Evolutionary conservation across 2,888 invertebrate genomes (phyloP), one percentile per base, ranked within the genome.

Genomic region (Theodoxus fluviatilis): DNA sequence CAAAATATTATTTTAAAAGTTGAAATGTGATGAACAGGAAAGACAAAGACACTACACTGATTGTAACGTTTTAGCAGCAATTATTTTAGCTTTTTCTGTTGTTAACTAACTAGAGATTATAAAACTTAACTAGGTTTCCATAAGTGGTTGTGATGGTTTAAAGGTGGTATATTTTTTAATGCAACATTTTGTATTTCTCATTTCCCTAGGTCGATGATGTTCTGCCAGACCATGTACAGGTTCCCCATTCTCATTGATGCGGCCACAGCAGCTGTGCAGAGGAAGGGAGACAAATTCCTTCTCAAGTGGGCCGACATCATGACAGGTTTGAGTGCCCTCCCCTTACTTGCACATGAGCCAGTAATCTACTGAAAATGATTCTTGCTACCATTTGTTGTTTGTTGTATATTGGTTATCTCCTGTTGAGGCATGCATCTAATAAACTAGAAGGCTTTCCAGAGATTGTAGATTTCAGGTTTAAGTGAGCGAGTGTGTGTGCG

Each of bases 241-340:
- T 82, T 80, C 73, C 83, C 83, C 0, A 81, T 83, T 35, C 74
- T 83, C 40, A 71, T 83, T 25, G 83, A 83, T 75, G 83, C 83
- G 6, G 79, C 82, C 22, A 81, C 83, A n/a, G 80, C 80, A 15
- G 83, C 82, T 22, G 77, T 83, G 3, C 75, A 76, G 47, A 77
- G 81, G 22, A 81, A 80, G 68, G 81, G 82, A 43, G 81, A 82
- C 65, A 75, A 74, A 49, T 81, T 81, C 72, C 76, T 83, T 35
- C 77, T 78, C 43, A 77, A 76, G 61, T 83, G 81, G 81, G 81
- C 82, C 0, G 83, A 82, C 66, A 82, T 83, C 37, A 83, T 83
- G 82, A 83, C 83, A 75, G 83, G 83, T 83, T 71, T 47, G 18
- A 18, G 9, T 22, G 37, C 3, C 0, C 25, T 12, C 52, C 6